Conservation (phyloP, 2,113 vertebrate genomes). For the Cottus gobio region DNA sequence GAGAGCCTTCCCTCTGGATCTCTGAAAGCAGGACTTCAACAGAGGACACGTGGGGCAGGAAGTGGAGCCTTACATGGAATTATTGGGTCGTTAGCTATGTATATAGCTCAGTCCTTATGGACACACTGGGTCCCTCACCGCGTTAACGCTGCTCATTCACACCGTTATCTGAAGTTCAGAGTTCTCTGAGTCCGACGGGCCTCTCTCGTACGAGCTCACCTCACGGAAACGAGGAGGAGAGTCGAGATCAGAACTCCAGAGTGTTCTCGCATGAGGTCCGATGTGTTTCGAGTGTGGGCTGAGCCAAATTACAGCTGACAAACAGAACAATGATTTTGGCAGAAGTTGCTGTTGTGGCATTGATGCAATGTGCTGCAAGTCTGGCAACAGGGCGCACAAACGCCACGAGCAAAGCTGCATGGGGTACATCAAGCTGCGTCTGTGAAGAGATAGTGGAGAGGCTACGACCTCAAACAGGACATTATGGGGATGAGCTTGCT, state of each 20-base stretch:
- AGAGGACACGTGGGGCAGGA: background rate
- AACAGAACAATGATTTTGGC: conserved; percentile 50
- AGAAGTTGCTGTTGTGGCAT: conserved; percentile 47
- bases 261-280: background rate
- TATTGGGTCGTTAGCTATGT: background rate
- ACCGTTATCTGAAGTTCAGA: no score
- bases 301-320: conserved; percentile 46
- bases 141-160: background rate
- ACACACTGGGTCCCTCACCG: no score
- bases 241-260: no score
- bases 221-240: no score
- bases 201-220: no score
- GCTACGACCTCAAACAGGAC: conserved; percentile 1
- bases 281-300: conserved; percentile 20
- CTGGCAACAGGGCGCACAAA: conserved; percentile 46
- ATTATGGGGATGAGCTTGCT: conserved; percentile 1
- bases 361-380: conserved; percentile 73
- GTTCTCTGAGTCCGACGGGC: no score
- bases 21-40: background rate
- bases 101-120: no score
- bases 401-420: conserved; percentile 30
- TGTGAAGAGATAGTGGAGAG: conserved; percentile 21
- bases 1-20: background rate
- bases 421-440: conserved; percentile 32
- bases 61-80: background rate